Conservation (phyloP, 64 coral and sea anemone genomes). For the Dendronephthya gigantea region DNA sequence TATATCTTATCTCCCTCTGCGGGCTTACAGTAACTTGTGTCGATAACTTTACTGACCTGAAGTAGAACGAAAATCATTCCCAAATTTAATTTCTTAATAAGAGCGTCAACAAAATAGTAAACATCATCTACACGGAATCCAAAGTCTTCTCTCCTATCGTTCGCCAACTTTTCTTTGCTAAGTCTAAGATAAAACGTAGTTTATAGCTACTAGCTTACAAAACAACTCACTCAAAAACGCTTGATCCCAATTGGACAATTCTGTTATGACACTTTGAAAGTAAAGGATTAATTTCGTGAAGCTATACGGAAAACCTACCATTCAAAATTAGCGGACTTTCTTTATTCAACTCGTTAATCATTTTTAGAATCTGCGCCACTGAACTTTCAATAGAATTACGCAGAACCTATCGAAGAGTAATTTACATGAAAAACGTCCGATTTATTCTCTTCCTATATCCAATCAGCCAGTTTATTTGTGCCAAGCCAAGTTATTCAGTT, state of each 20-base stretch:
- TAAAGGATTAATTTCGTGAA: not conserved
- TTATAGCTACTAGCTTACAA: no score
- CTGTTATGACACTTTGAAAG: not conserved
- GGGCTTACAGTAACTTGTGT: no score
- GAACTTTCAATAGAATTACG: not conserved
- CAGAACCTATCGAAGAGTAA: not conserved
- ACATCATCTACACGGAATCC: slow-evolving; percentile 32
- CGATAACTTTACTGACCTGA: slow-evolving; percentile 42
- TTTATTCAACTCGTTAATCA: not conserved
- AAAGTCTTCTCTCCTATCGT: no score
- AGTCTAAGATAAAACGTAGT: no score
- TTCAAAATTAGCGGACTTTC: not conserved
- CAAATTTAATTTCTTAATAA: slow-evolving; percentile 78
- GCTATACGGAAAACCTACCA: not conserved
- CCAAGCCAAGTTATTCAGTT: no score
- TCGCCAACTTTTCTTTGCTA: no score
- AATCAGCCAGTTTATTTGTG: no score
- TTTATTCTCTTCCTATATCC: no score
- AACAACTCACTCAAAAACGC: no score
- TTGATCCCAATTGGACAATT: no score
- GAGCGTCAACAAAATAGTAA: slow-evolving; percentile 59
- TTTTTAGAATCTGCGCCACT: not conserved
- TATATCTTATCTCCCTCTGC: no score
- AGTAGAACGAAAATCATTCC: slow-evolving; percentile 85
- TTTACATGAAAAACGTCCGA: not conserved